Percentiles rank a stretch among this genome's conserved stretches.
phyloP scores from a whole-genome alignment of 1,140 invertebrate species.

The Danaus melanippus region DNA sequence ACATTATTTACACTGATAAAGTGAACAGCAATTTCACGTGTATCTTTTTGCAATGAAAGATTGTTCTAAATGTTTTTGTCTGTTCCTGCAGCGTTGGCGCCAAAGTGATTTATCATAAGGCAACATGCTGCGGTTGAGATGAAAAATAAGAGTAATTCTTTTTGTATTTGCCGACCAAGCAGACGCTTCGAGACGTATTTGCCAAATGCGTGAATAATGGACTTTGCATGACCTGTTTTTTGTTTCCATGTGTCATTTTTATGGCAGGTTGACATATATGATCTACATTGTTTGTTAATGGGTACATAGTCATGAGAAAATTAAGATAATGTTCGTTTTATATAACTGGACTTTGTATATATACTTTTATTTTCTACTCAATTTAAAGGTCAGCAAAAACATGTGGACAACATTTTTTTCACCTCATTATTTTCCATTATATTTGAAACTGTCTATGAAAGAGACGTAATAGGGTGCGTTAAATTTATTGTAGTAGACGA shows the following conservation, averaged over 20 bases:
- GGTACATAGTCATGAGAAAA: no score
- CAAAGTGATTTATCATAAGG: constrained; percentile 67
- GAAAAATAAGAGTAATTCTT: constrained; percentile 66
- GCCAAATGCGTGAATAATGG: constrained; percentile 61
- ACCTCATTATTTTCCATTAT: background rate
- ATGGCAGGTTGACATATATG: no score
- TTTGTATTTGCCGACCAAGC: constrained; percentile 57
- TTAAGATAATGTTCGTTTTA: no score
- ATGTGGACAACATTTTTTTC: no score
- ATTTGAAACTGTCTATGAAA: constrained; percentile 43
- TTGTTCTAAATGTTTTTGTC: constrained; percentile 53
- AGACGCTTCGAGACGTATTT: constrained; percentile 46
- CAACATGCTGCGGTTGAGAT: constrained; percentile 62
- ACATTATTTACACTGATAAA: constrained; percentile 32
- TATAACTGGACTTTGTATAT: no score
- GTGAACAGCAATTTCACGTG: constrained; percentile 35
- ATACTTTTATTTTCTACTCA: no score
- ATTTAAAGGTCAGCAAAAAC: no score
- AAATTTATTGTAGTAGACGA: constrained; percentile 58
- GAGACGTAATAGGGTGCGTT: constrained; percentile 56
- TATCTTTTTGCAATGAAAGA: constrained; percentile 48
- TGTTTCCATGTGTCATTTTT: no score
- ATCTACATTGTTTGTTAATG: no score
- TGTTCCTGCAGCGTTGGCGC: constrained; percentile 34
- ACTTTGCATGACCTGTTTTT: constrained; percentile 5